A percentile compares a stretch with the other conserved stretches of the same genome.
Evolutionary conservation across 2,888 invertebrate species (phyloP).

Genomic region (Ectemnius cavifrons): DNA sequence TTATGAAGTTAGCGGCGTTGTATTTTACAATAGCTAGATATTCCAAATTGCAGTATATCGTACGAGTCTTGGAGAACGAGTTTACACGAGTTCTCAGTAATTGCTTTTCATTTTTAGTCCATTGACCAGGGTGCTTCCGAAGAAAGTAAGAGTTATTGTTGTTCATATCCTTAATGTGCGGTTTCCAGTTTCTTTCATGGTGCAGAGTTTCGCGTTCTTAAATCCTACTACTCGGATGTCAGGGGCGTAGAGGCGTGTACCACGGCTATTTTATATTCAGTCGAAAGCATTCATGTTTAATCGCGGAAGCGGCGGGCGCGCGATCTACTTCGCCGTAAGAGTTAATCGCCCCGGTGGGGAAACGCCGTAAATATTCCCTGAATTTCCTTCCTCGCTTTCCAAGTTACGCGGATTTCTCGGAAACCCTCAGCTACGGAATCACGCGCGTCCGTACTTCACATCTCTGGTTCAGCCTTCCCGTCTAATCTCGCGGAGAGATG

Average conservation of each 20-base stretch:
- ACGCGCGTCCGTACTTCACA: not conserved
- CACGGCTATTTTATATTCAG: slow-evolving; percentile 71
- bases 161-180: not conserved
- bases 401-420: not conserved
- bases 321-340: slow-evolving; percentile 67
- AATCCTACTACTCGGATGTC: slow-evolving; percentile 66
- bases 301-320: slow-evolving; percentile 62
- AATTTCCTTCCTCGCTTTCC: slow-evolving; percentile 8
- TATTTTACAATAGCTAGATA: no score
- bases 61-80: no score
- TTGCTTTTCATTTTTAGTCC: no score
- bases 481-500: not conserved
- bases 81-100: no score
- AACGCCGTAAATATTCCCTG: slow-evolving; percentile 43
- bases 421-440: not conserved
- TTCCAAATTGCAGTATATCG: no score
- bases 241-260: slow-evolving; percentile 31
- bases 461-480: not conserved
- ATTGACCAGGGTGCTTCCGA: slow-evolving; percentile 32
- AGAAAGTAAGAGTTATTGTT: slow-evolving; percentile 44
- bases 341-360: slow-evolving; percentile 65
- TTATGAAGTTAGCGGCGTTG: no score
- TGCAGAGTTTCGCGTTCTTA: slow-evolving; percentile 46
- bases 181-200: slow-evolving; percentile 35
- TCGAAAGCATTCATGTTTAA: slow-evolving; percentile 75